Base-by-base conservation (phyloP, 2,797 vertebrate species). In the Enteromius thamalakanensis region DNA sequence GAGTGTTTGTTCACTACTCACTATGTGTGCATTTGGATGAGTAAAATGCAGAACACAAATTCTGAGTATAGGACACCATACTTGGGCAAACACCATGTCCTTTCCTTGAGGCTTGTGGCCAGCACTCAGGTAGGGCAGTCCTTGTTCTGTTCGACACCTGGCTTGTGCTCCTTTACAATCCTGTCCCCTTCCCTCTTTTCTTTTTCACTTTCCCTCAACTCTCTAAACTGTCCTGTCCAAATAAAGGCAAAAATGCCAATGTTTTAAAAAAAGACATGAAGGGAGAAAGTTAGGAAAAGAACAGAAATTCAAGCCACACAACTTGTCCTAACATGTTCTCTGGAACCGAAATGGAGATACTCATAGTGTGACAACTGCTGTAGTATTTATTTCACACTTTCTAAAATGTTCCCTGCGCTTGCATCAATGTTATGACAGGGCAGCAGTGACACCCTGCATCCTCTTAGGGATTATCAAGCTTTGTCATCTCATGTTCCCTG, bases 381-480 rank as follows among this genome's bases (percentile, higher is more conserved):
- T 69, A 77, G 51, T 55, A 67, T 76, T 65, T 69, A 51, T 79
- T 76, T 62, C 45, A 51, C 65, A 67, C 77, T 76, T 82, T 70
- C 47, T 12, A 6, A 55, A 85, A 83, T 68, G 80, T 79, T 84
- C 64, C 58, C 53, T 78, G 47, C 26, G 14, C 69, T 81, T 70
- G 76, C 83, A 83, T 84, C 69, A 45, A 23, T 64, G 40, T 81
- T 78, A 47, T 85, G 83, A 85, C 84, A 85, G 14, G 26, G 23
- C 47, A 64, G 65, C 34, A 74, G 72, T 76, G 82, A 85, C 62
- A 80, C 79, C 47, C 84, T 79, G 83, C 72, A 88, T 86, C 88
- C 21, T 87, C 89, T 93, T 74, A 37, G 84, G 82, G 90, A 93
- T 93, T 81, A 47, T 86, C 88, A 78, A 67, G 81, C n/a, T 71